phyloP scores from a whole-genome alignment of 2,113 vertebrate species.

The Ciconia maguari region DNA sequence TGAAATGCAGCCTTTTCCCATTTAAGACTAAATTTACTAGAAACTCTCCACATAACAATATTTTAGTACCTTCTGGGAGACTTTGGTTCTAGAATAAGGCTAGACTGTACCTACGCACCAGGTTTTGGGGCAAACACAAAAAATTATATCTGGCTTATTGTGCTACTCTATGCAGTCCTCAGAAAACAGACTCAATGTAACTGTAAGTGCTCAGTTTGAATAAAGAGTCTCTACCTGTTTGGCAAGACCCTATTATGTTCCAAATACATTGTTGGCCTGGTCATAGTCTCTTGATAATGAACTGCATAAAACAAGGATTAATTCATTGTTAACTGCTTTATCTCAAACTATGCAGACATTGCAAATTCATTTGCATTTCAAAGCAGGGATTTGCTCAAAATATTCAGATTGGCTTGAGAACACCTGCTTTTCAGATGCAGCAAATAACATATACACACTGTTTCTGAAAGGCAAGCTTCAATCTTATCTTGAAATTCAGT shows the following conservation, averaged over 20 bases:
- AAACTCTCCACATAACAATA: not conserved
- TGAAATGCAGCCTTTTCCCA: not conserved
- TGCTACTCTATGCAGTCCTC: not conserved
- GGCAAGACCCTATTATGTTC: conserved; percentile 54
- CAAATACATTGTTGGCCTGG: conserved; percentile 56
- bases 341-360: conserved; percentile 72
- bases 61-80: not conserved
- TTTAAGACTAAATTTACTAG: not conserved
- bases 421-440: conserved; percentile 73
- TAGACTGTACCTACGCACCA: not conserved
- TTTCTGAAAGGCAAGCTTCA: conserved; percentile 26
- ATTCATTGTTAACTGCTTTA: conserved; percentile 79
- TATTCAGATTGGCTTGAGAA: conserved; percentile 71
- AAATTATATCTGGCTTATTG: not conserved
- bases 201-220: not conserved
- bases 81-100: not conserved
- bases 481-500: conserved; percentile 31
- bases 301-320: conserved; percentile 77
- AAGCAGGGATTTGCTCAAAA: conserved; percentile 77
- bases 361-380: conserved; percentile 79
- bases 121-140: not conserved
- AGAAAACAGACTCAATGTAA: not conserved
- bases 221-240: conserved; percentile 64
- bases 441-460: conserved; percentile 54
- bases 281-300: conserved; percentile 68